Evolutionary conservation across 2,797 vertebrate genomes (phyloP), one percentile per base, ranked within the genome.

Genomic region (Alcedo quadribrachys): DNA sequence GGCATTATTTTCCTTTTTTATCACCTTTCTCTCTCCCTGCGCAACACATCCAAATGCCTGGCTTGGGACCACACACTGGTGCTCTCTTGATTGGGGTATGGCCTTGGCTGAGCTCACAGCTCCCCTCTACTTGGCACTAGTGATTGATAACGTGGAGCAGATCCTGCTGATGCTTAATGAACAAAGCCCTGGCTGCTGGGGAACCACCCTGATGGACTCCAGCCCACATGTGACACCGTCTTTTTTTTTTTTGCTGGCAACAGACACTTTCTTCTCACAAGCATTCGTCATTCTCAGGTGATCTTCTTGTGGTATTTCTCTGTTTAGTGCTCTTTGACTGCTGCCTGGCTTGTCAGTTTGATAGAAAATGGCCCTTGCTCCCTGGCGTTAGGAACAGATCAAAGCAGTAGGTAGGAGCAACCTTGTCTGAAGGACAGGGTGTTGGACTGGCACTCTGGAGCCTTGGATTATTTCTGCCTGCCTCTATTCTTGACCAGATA

Each of bases 401-500:
- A 58, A 84, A 95, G 79, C 51, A 30, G 33, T 30, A 54, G 78
- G 80, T 81, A 60, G 66, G 48, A 67, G 18, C 68, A 77, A 57
- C 81, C 71, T 92, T 80, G 75, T 79, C 87, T 67, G 90, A 80
- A 92, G 83, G 88, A 68, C 71, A 11, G 48, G n/a, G 68, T 40
- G 18, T 75, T 87, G 61, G 32, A 66, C 84, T 89, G 79, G 57
- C 30, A 21, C 90, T 84, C 74, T 79, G 89, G 81, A 96, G 90
- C 76, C 86, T 73, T 35, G 78, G 65, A 10, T 87, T 90, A 22
- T 75, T 93, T 81, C 84, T 91, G 46, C 43, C 69, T 95, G 86
- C 48, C 57, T 96, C 78, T 92, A 5, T 78, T 92, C 86, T 75
- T 89, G 88, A 93, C 92, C 93, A 89, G 93, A 94, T 95, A 95